Evolutionary conservation across 2,113 vertebrate genomes (phyloP).

Genomic region (Malurus elegans): DNA sequence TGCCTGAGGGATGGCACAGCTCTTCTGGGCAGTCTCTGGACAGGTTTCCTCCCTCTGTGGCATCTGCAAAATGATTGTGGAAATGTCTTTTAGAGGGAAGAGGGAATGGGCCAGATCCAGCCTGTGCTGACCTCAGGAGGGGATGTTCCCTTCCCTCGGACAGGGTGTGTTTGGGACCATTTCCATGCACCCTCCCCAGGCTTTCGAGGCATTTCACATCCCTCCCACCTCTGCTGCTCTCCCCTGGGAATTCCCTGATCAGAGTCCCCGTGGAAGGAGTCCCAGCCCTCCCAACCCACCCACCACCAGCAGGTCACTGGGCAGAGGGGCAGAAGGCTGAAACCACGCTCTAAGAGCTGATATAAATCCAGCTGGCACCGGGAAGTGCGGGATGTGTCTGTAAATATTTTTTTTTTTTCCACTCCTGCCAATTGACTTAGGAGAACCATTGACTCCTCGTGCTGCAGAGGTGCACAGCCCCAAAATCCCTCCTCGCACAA

Average conservation of each 20-base stretch:
- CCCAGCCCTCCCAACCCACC: neutral
- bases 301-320: neutral
- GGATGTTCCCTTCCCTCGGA: neutral
- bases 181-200: neutral
- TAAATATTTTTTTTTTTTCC: neutral
- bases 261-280: neutral
- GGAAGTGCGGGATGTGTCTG: neutral
- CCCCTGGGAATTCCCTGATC: neutral
- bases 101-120: neutral
- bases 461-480: neutral
- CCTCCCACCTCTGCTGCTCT: neutral
- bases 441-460: neutral
- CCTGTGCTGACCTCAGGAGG: accelerated
- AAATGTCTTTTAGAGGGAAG: neutral
- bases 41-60: neutral
- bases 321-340: neutral
- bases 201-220: neutral
- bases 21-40: neutral
- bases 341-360: neutral
- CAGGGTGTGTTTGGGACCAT: neutral
- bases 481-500: accelerated
- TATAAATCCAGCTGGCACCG: neutral
- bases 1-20: neutral
- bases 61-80: neutral
- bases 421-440: neutral